Conservation (phyloP, 2,113 vertebrate genomes). For the Clarias batrachus region DNA sequence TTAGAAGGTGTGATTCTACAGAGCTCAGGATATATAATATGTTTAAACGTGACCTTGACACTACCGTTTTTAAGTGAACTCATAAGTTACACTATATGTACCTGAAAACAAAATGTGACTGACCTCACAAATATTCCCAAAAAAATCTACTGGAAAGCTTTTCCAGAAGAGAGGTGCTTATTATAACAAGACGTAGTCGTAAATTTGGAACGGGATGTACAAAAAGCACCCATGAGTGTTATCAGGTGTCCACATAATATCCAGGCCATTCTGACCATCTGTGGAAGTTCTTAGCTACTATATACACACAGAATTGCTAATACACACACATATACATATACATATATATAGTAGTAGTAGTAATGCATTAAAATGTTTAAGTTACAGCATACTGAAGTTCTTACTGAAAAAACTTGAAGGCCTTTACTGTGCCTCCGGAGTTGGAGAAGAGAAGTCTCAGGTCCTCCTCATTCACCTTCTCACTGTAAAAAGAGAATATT, state of each 20-base stretch:
- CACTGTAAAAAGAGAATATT: slow-evolving; percentile 70
- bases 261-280: neutral
- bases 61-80: neutral
- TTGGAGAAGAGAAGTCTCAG: slow-evolving; percentile 94
- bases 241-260: neutral
- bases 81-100: neutral
- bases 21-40: neutral
- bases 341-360: neutral
- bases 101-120: too few relatives aligned
- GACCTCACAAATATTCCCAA: neutral
- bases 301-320: neutral
- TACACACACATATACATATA: too few relatives aligned
- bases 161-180: neutral
- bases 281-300: neutral
- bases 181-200: neutral
- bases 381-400: slow-evolving; percentile 58
- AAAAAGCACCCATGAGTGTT: neutral
- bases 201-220: neutral
- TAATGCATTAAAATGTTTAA: neutral
- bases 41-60: neutral
- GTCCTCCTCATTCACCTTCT: slow-evolving; percentile 91
- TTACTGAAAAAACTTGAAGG: slow-evolving; percentile 99
- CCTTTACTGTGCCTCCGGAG: slow-evolving; percentile 93
- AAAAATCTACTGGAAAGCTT: neutral
- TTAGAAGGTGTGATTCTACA: neutral